These are phyloP conservation scores for Chaenogobius annularis DNA, from an alignment of 2,113 vertebrate genomes.

Conservation along the genomic window DNA sequence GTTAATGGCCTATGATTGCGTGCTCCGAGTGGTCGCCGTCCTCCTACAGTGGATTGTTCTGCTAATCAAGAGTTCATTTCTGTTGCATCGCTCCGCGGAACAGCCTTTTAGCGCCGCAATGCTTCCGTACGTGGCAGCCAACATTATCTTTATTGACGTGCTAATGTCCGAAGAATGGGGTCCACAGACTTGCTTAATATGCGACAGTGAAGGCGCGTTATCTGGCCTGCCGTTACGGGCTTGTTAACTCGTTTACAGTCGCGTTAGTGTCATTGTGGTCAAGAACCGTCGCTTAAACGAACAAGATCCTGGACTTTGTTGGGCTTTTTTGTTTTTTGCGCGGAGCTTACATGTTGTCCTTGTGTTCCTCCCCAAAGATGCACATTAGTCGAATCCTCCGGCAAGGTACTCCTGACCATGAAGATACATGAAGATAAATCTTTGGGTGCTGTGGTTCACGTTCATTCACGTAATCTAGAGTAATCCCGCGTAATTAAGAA, in stretches of 20 bases:
- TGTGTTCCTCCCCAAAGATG: background rate
- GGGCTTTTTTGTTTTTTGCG: background rate
- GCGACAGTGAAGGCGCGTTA: background rate
- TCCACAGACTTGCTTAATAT: background rate
- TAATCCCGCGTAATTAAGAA: background rate
- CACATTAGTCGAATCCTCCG: no score
- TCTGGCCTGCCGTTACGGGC: background rate
- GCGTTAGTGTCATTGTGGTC: background rate
- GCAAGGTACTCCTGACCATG: background rate
- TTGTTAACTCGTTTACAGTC: background rate
- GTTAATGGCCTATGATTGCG: conserved; percentile 54
- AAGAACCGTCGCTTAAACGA: background rate
- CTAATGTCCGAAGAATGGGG: background rate
- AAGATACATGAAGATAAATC: background rate
- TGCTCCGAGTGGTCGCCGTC: conserved; percentile 34
- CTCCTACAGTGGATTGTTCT: conserved; percentile 18
- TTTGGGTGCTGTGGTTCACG: background rate
- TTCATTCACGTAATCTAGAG: background rate
- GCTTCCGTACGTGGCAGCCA: background rate
- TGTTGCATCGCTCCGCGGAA: background rate
- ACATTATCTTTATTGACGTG: conserved; percentile 5
- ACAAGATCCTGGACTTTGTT: background rate
- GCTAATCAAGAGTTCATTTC: conserved; percentile 13
- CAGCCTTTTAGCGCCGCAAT: background rate
- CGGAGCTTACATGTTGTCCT: background rate